Evolutionary conservation across 2,797 vertebrate genomes (phyloP), one percentile per base, ranked within the genome.

Genomic region (Australoheros facetus): DNA sequence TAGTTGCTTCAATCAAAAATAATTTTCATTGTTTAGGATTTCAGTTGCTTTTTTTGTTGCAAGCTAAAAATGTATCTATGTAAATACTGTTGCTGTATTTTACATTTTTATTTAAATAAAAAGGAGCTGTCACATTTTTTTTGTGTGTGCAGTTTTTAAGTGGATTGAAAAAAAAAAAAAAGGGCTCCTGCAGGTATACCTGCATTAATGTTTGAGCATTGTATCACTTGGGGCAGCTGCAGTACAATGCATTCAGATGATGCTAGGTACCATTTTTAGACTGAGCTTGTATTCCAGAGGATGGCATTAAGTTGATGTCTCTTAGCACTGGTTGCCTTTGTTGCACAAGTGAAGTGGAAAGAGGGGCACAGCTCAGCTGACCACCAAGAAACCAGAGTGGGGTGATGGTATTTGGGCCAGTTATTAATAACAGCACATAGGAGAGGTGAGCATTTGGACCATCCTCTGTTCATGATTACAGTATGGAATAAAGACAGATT

Each of bases 371-470:
- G 83, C 85, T 79, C 79, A 91, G 85, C 85, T 79, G 78, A 87
- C 80, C 37, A 7, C 16, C 75, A 51, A 72, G 95, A 92, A 95
- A 95, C 91, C 83, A 75, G 93, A 95, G 93, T 28, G 84, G 89
- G 70, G 58, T 66, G 75, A 7, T 21, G 90, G 93, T 90, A 95
- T 95, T 73, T 94, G 89, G 94, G 92, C 21, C 93, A 93, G 92
- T 90, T 95, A 96, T 95, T 94, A 92, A 94, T 95, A 94, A 87
- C 90, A 37, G 73, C 75, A 78, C 77, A 73, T 54, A 64, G 80
- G 51, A 88, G 86, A 82, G 76, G 72, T 73, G 80, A 79, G 11
- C 17, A 39, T 81, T 75, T 39, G 56, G 73, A 62, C 56, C 78
- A 57, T 79, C 76, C 39, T 56, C 71, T 57, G 71, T 72, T 53